Evolutionary conservation across 2,797 vertebrate genomes (phyloP).

Genomic region (Xiphophorus birchmanni): DNA sequence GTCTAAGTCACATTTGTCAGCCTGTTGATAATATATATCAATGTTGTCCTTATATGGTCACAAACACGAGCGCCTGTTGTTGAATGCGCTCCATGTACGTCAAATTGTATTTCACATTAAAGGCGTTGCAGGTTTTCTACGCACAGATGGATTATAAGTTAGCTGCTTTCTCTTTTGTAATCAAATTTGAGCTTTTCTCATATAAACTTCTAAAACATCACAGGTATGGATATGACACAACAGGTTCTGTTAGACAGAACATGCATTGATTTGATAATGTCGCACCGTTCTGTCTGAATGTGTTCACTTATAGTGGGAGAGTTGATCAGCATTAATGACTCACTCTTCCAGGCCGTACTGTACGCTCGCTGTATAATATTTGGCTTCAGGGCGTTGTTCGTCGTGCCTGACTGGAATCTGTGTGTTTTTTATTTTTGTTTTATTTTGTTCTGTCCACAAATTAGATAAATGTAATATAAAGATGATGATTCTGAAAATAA

Average conservation of each 20-base stretch:
- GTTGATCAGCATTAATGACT: slow-evolving; percentile 28
- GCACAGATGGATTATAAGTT: neutral
- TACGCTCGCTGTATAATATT: slow-evolving; percentile 37
- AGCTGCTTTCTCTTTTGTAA: neutral
- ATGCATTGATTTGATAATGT: neutral
- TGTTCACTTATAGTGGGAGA: slow-evolving; percentile 6
- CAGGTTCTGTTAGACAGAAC: neutral
- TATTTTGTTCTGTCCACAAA: slow-evolving; percentile 10
- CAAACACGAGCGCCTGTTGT: slow-evolving; percentile 8
- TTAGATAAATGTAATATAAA: slow-evolving; percentile 61
- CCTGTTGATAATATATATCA: neutral
- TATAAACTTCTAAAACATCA: neutral
- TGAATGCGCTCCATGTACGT: slow-evolving; percentile 22
- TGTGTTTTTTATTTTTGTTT: slow-evolving; percentile 32
- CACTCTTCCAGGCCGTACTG: slow-evolving; percentile 17
- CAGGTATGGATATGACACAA: neutral
- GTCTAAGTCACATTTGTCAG: slow-evolving; percentile 8
- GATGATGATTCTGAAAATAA: slow-evolving; percentile 54
- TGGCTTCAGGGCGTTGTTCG: slow-evolving; percentile 45
- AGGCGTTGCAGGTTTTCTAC: slow-evolving; percentile 36
- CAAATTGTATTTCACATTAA: slow-evolving; percentile 3
- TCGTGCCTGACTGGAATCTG: slow-evolving; percentile 32
- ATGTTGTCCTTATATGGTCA: slow-evolving; percentile 6
- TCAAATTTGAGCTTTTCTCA: slow-evolving; percentile 4
- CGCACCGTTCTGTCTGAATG: slow-evolving; percentile 17